Conservation (phyloP, 2,888 invertebrate species). For the Nymphalis urticae region DNA sequence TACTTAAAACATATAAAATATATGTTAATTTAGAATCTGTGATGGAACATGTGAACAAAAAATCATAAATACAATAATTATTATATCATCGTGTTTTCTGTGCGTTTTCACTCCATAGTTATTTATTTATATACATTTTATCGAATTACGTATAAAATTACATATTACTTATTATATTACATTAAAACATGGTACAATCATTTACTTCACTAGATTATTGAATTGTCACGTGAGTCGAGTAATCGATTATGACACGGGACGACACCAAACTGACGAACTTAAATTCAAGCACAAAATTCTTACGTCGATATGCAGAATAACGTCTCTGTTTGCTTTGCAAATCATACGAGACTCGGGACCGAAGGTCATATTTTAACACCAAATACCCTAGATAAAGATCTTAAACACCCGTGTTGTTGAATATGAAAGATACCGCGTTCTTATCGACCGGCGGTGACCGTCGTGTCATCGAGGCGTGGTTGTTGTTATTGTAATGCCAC, state of each 20-base stretch:
- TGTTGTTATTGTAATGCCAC: slow-evolving; percentile 89
- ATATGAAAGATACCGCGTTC: slow-evolving; percentile 80
- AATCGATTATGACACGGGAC: slow-evolving; percentile 56
- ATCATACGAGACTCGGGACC: slow-evolving; percentile 45
- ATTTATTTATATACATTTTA: slow-evolving; percentile 33
- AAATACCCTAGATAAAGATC: slow-evolving; percentile 30
- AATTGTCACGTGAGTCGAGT: slow-evolving; percentile 48
- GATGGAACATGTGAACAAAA: background rate
- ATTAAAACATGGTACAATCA: slow-evolving; percentile 37
- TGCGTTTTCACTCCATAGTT: slow-evolving; percentile 42
- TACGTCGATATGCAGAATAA: slow-evolving; percentile 66
- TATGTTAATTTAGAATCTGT: background rate
- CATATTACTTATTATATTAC: slow-evolving; percentile 31
- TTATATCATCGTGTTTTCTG: slow-evolving; percentile 39
- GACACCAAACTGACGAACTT: slow-evolving; percentile 68
- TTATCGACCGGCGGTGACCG: slow-evolving; percentile 78
- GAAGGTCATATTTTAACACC: slow-evolving; percentile 52
- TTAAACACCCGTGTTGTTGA: slow-evolving; percentile 89
- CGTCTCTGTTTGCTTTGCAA: slow-evolving; percentile 39
- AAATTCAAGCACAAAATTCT: slow-evolving; percentile 57
- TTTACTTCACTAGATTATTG: slow-evolving; percentile 48
- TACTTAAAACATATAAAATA: background rate
- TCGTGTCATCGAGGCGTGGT: slow-evolving; percentile 82
- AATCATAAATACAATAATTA: slow-evolving; percentile 13
- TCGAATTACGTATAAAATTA: slow-evolving; percentile 43